Evolutionary conservation across 2,888 invertebrate genomes (phyloP), one percentile per base, ranked within the genome.

Genomic region (Mimumesa dahlbomi): DNA sequence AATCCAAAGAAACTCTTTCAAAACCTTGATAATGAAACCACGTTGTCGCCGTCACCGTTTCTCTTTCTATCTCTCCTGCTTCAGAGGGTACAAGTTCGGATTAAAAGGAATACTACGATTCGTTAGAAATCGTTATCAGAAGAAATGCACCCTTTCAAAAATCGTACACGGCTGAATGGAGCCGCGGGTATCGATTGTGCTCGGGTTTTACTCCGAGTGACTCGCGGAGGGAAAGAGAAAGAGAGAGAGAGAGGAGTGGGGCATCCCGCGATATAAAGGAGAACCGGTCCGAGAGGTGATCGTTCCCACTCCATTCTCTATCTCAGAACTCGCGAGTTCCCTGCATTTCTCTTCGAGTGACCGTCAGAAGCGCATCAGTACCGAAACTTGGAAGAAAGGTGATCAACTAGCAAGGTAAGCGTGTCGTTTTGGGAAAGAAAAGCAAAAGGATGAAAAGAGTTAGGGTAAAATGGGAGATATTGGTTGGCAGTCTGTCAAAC

Each of bases 251-350:
- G 18, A 13, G 62, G 79, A 83, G 85, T 83, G 85, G 85, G 85
- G 84, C 38, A 73, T 65, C 54, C 34, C 29, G 57, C 65, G 76
- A 82, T 87, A 87, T 87, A 87, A 79, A 85, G 78, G 79, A 83
- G 85, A 87, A 87, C 87, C 87, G 87, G 87, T 87, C 85, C 84
- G 82, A 79, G 82, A 78, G 69, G 75, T 74, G 62, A 77, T 75
- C 75, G 77, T 84, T 85, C 81, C 81, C 83, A 85, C 84, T 86
- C 81, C 57, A 66, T 78, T 80, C 75, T 69, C 75, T 75, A 76
- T 78, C 82, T 83, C 80, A 81, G 77, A 7, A 75, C 81, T 75
- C 63, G 65, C 68, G 64, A 53, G 43, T 53, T 36, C 63, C 74
- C 57, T 48, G 54, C 69, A 65, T 69, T 77, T 74, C 74, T 74